Evolutionary conservation across 2,888 invertebrate species (phyloP).

Genomic region (Pyrrhosoma nymphula): DNA sequence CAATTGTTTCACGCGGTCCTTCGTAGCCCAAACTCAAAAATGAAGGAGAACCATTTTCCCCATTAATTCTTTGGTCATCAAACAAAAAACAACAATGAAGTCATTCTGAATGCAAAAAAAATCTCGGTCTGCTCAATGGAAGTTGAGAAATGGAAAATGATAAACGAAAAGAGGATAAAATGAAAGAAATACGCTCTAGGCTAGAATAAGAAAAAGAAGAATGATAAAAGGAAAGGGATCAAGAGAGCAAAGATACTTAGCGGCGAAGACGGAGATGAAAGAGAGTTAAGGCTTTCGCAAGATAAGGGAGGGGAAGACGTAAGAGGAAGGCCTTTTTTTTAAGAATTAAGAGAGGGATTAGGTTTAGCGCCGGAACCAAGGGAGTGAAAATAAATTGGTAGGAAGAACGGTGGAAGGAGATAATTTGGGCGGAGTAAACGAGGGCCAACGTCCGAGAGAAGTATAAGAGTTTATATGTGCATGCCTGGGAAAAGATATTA

Average conservation of each 20-base stretch:
- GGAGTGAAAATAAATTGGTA: conserved; percentile 16
- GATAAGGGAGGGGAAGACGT: conserved; percentile 8
- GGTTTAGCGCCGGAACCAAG: not conserved
- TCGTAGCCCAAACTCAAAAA: too few species aligned
- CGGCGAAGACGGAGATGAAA: not conserved
- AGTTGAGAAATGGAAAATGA: not conserved
- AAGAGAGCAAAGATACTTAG: not conserved
- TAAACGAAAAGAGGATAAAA: not conserved
- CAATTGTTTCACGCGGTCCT: too few species aligned
- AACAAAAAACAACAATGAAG: too few species aligned
- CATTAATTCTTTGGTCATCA: too few species aligned
- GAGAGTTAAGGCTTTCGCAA: not conserved
- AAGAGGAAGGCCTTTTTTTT: not conserved
- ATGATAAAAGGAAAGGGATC: not conserved
- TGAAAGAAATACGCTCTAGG: too few species aligned
- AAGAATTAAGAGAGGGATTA: not conserved
- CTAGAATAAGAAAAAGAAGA: too few species aligned
- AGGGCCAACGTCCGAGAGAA: not conserved
- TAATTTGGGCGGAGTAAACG: not conserved
- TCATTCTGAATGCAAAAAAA: too few species aligned
- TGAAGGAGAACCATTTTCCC: too few species aligned
- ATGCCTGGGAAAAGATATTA: not conserved
- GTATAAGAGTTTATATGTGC: not conserved
- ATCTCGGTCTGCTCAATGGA: not conserved
- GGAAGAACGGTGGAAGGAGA: not conserved